Base-by-base conservation (phyloP, 2,797 vertebrate genomes). In the Thripadectes ignobilis region DNA sequence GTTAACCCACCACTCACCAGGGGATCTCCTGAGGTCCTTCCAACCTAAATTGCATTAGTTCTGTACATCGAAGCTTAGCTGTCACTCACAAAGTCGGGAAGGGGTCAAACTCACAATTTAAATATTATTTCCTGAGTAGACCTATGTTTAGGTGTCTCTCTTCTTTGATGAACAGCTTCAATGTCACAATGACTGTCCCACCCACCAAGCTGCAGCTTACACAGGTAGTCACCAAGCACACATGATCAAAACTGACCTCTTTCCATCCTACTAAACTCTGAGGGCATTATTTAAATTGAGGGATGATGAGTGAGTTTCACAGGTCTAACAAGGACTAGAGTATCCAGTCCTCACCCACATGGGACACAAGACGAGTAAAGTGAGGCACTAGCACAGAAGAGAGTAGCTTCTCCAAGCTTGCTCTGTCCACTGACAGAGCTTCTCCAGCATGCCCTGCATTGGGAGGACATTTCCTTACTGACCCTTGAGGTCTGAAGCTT, bases 381-480 rank as follows among this genome's bases (percentile, higher is more conserved):
- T 0, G 0, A 39, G 46, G 46, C 61, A 24, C 29, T 30, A 5
- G 43, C 17, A 6, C 36, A 49, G 55, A 65, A 58, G 15, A 45
- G 23, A 6, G 14, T 29, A n/a, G 16, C 12, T 83, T 77, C 52
- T 52, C 48, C 24, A 57, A 39, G 14, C 12, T 58, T 46, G 30
- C 19, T 65, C 26, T 58, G 13, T 14, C 54, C 62, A 46, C 51
- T 23, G 15, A 39, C 18, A 41, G 32, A 27, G 5, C 34, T 84
- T 72, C 38, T 78, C 34, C 32, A 86, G 32, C 1, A 0, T 67
- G 32, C 30, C 6, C 17, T 61, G 39, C 69, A 9, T 13, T 39
- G 45, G 23, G 32, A 91, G 41, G 23, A 46, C 1, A 0, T 59
- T 72, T 77, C 10, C 57, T 83, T 57, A 26, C 20, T 18, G 45